Percentiles rank a stretch among this genome's conserved stretches.
phyloP scores from a whole-genome alignment of 1,140 invertebrate genomes.

The Palaemon carinicauda region DNA sequence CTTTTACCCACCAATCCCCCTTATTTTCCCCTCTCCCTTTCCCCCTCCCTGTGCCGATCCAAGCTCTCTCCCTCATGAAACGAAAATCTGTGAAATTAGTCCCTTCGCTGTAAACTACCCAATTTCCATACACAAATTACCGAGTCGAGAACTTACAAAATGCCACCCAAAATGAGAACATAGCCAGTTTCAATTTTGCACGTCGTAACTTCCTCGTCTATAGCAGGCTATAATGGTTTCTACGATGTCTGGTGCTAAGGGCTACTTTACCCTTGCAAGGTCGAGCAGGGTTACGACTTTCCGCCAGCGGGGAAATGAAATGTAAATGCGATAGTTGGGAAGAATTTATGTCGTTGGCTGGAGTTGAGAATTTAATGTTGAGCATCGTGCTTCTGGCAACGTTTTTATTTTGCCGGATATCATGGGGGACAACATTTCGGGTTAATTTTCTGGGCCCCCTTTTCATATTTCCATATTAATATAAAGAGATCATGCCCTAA shows the following conservation, averaged over 20 bases:
- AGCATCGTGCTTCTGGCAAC: constrained; percentile 58
- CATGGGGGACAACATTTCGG: constrained; percentile 36
- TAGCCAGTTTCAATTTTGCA: constrained; percentile 51
- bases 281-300: constrained; percentile 28
- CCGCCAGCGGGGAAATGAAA: constrained; percentile 34
- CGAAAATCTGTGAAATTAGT: constrained; percentile 57
- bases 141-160: constrained; percentile 51
- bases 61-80: constrained; percentile 38
- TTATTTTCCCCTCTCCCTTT: neutral
- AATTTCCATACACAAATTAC: constrained; percentile 57
- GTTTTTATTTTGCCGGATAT: constrained; percentile 38
- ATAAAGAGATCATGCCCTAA: no score
- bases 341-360: constrained; percentile 46
- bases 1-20: neutral
- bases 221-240: neutral
- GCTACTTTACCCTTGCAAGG: neutral
- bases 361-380: constrained; percentile 56
- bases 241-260: neutral
- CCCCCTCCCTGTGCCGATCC: neutral
- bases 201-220: constrained; percentile 27
- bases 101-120: constrained; percentile 40
- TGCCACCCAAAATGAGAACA: constrained; percentile 51
- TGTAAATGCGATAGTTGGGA: constrained; percentile 53
- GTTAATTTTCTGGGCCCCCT: neutral
- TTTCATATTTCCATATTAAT: no score